Evolutionary conservation across 2,113 vertebrate species (phyloP).

Genomic region (Colinus virginianus): DNA sequence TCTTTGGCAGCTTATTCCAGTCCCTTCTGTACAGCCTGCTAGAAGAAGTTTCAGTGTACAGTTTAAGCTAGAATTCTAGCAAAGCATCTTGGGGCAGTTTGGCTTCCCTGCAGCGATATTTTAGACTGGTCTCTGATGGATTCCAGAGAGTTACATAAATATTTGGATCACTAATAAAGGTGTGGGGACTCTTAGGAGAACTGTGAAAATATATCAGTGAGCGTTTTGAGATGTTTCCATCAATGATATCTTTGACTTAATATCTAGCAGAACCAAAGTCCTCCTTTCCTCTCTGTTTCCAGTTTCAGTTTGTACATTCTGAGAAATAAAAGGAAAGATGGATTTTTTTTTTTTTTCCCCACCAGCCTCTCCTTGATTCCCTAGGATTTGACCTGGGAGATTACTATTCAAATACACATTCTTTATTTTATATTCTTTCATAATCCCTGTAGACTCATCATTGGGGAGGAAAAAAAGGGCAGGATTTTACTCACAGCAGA

Average conservation of each 20-base stretch:
- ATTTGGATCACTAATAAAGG: constrained; percentile 61
- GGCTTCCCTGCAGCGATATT: constrained; percentile 57
- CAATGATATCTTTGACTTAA: constrained; percentile 33
- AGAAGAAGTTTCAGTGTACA: constrained; percentile 28
- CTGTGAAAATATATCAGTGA: constrained; percentile 49
- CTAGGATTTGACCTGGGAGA: background rate
- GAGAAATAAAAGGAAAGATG: constrained; percentile 28
- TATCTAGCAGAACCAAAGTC: constrained; percentile 30
- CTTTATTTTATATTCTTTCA: background rate
- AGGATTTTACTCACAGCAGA: background rate
- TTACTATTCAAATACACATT: background rate
- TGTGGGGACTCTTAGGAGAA: constrained; percentile 62
- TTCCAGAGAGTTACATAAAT: constrained; percentile 71
- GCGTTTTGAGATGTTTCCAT: constrained; percentile 33
- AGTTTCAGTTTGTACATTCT: constrained; percentile 29
- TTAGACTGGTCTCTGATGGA: constrained; percentile 57
- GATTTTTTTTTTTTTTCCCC: background rate
- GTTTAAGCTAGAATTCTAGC: background rate
- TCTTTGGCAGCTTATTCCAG: constrained; percentile 66
- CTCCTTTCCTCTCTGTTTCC: constrained; percentile 30
- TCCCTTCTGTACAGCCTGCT: constrained; percentile 42
- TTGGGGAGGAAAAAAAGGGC: background rate
- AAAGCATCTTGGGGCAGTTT: constrained; percentile 14
- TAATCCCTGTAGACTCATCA: background rate
- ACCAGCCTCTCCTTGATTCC: background rate